Evolutionary conservation across 2,797 vertebrate species (phyloP), one percentile per base, ranked within the genome.

Genomic region (Hoplostethus atlanticus): DNA sequence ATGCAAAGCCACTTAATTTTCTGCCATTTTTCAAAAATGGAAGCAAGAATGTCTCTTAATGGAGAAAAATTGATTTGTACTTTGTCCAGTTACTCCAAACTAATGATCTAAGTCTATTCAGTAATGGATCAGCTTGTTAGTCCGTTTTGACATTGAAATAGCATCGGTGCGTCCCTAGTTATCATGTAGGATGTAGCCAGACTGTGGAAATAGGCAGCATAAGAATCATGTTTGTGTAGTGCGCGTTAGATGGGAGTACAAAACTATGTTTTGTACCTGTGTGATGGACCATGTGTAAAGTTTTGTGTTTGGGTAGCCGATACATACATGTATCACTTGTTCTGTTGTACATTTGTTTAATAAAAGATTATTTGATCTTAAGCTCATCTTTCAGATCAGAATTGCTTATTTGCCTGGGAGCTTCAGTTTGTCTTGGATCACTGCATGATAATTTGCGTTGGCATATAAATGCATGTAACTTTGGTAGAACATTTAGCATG

Each of bases 271-370:
- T 88, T 86, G 84, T 90, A 84, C 75, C 40, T 31, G 63, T 64
- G 73, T 77, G 79, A 77, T 76, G 80, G 76, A 60, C 80, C 60
- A 36, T 71, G 71, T 75, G 70, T 87, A 77, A 61, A 70, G 76
- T 76, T 67, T 77, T 73, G 71, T 84, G 72, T 91, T 75, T 80
- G 73, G 48, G 34, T 83, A 84, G 84, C 72, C 17, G 57, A 77
- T 71, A 72, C 62, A 54, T 84, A 72, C 62, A 54, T 84, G 84
- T 80, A 65, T 85, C 58, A 64, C 54, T 34, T 68, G 62, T 84
- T 87, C 65, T 84, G 88, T 90, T 88, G 89, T 93, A 92, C 69
- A 92, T 92, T 91, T 93, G 91, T 93, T 91, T 90, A 94, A 91
- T 94, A 93, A 93, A 89, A 85, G 68, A 77, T 77, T 67, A 89